These are phyloP conservation scores for Odocoileus virginianus DNA, from an alignment of 2,113 vertebrate species.

Conservation along the genomic window DNA sequence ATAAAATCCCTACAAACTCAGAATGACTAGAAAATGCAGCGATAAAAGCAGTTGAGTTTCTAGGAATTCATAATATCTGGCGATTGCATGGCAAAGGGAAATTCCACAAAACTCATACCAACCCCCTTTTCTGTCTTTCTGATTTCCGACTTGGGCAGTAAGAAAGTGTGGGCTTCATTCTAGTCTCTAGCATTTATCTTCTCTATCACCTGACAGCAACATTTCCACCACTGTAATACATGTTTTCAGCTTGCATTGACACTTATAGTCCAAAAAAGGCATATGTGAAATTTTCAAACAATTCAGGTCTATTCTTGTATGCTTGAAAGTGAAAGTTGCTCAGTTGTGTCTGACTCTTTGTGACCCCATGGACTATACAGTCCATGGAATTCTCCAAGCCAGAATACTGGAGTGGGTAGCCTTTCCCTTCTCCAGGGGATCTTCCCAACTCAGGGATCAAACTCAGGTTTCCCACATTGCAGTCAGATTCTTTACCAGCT, in stretches of 20 bases:
- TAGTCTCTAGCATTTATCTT: not conserved
- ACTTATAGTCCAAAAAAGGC: not conserved
- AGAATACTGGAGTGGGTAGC: not conserved
- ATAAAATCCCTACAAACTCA: not conserved
- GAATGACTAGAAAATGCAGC: not conserved
- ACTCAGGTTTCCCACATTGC: not conserved
- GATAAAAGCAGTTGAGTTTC: not conserved
- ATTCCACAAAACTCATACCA: not conserved
- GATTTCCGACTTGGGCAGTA: not conserved
- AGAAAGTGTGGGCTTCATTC: not conserved
- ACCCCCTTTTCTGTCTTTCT: not conserved
- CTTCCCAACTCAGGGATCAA: not conserved
- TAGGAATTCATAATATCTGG: not conserved
- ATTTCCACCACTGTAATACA: not conserved
- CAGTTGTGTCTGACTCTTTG: not conserved
- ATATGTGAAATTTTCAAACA: not conserved
- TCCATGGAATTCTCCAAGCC: not conserved
- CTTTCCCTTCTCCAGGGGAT: not conserved
- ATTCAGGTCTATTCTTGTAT: not conserved
- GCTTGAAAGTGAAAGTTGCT: not conserved
- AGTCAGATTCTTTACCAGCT: not conserved
- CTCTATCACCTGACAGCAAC: not conserved
- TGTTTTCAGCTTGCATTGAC: not conserved
- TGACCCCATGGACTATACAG: not conserved
- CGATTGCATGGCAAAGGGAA: not conserved